These are phyloP conservation scores for Shinisaurus crocodilurus DNA, from an alignment of 2,113 vertebrate genomes.

Conservation along the genomic window DNA sequence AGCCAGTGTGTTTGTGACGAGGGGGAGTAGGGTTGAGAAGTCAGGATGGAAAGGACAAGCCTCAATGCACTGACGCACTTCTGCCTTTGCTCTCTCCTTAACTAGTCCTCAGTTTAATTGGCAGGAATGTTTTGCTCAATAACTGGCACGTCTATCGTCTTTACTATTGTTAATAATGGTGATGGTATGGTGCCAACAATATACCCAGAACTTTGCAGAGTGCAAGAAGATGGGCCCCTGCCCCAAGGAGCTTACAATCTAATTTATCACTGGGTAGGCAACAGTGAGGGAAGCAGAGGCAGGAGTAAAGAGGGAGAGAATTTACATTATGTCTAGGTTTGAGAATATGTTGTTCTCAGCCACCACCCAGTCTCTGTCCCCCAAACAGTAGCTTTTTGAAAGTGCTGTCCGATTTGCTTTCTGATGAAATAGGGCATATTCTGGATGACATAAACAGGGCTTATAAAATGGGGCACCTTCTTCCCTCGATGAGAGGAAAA, in stretches of 20 bases:
- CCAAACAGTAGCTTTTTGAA: neutral
- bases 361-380: neutral
- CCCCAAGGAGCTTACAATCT: neutral
- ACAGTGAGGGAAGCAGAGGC: neutral
- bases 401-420: neutral
- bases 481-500: neutral
- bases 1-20: neutral
- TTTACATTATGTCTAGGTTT: neutral
- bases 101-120: constrained; percentile 28
- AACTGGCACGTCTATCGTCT: neutral
- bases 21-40: too few relatives aligned
- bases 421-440: neutral
- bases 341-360: neutral
- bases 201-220: neutral
- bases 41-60: neutral
- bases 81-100: constrained; percentile 17
- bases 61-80: neutral
- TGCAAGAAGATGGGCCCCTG: neutral
- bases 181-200: neutral
- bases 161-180: neutral
- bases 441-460: neutral
- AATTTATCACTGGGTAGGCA: neutral
- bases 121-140: constrained; percentile 38
- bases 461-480: neutral
- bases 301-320: neutral